Conservation (phyloP, 1,140 invertebrate species). For the Antheraea pernyi region DNA sequence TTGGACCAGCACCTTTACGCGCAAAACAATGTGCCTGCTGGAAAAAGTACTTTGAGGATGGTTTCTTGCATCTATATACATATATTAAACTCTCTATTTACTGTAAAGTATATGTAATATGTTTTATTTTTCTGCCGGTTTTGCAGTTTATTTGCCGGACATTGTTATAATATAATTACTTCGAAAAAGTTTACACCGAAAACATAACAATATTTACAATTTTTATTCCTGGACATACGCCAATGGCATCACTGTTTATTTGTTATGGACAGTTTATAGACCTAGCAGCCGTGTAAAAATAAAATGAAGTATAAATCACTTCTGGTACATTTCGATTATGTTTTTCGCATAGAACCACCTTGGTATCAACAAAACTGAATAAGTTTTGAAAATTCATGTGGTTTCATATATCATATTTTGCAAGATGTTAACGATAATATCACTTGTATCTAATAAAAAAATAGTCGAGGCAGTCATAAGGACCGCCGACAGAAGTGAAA, state of each 20-base stretch:
- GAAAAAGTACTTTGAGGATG: too few species aligned
- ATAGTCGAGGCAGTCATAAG: too few species aligned
- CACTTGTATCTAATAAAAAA: too few species aligned
- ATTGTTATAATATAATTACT: conserved; percentile 24
- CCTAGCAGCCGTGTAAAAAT: conserved; percentile 53
- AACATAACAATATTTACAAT: conserved; percentile 43
- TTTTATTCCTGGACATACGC: conserved; percentile 46
- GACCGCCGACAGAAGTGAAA: too few species aligned
- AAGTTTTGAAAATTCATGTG: not conserved
- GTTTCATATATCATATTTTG: too few species aligned
- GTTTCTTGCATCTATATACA: too few species aligned
- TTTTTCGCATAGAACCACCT: not conserved
- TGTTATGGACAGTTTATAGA: conserved; percentile 64
- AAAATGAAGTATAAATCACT: conserved; percentile 35
- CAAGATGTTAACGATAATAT: too few species aligned
- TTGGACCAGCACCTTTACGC: too few species aligned
- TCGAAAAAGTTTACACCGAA: conserved; percentile 28
- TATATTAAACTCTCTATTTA: too few species aligned
- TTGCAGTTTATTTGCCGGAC: not conserved
- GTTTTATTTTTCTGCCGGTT: not conserved
- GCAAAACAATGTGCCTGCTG: too few species aligned
- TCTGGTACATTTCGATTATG: not conserved
- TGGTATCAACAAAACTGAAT: too few species aligned
- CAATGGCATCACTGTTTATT: conserved; percentile 56
- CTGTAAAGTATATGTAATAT: too few species aligned